A percentile compares a stretch with the other conserved stretches of the same genome.
Conservation (phyloP, 2,113 vertebrate genomes). For the Gasterosteus nipponicus region DNA sequence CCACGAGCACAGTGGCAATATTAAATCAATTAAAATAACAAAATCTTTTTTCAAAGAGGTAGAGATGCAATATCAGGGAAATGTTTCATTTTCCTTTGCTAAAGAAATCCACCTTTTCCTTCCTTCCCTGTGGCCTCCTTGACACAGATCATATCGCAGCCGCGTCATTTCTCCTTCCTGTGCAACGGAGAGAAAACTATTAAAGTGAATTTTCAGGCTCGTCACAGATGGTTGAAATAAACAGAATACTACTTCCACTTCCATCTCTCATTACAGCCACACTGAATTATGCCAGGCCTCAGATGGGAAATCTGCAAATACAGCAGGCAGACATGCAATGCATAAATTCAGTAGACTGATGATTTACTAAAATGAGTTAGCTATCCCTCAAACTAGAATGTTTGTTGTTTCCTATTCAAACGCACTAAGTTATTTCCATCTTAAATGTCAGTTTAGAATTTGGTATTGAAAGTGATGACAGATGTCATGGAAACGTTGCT, state of each 20-base stretch:
- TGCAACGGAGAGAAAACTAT: constrained; percentile 35
- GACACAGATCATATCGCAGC: constrained; percentile 21
- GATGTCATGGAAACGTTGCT: constrained; percentile 16
- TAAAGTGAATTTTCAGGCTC: constrained; percentile 56
- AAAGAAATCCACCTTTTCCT: constrained; percentile 26
- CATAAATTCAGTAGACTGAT: constrained; percentile 51
- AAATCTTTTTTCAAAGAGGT: constrained; percentile 14
- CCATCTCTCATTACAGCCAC: constrained; percentile 63
- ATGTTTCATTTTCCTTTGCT: constrained; percentile 38
- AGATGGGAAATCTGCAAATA: constrained; percentile 65
- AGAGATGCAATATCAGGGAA: constrained; percentile 24
- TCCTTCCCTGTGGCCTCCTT: neutral
- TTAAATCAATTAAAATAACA: constrained; percentile 28
- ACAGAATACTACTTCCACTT: constrained; percentile 61
- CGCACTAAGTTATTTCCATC: neutral
- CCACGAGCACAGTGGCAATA: constrained; percentile 12
- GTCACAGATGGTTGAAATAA: constrained; percentile 73
- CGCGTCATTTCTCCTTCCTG: constrained; percentile 41
- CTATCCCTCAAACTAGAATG: constrained; percentile 5
- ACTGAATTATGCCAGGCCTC: constrained; percentile 55
- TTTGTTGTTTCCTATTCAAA: neutral
- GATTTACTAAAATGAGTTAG: constrained; percentile 31
- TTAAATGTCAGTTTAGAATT: neutral
- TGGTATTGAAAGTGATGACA: constrained; percentile 14
- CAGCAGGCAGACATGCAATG: constrained; percentile 58